Evolutionary conservation across 1,140 invertebrate species (phyloP), one percentile per base, ranked within the genome.

Genomic region (Araneus ventricosus): DNA sequence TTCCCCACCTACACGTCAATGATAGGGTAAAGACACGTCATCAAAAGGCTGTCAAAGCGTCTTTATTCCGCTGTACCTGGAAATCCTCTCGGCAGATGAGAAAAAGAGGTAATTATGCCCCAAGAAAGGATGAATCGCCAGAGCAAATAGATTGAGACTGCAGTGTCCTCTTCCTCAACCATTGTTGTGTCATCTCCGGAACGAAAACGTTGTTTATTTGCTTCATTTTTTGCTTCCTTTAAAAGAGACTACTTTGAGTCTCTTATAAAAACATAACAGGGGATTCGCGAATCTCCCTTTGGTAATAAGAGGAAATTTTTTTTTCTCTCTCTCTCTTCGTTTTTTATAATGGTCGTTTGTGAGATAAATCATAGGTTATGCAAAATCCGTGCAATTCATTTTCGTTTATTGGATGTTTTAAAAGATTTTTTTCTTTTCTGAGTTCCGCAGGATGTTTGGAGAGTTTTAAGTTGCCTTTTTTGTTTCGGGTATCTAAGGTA

Each of bases 61-160:
- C 52, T 86, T 86, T 86, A 84, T 84, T 34, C 45, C 8, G 52
- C 22, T 61, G 45, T 57, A 86, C 27, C 30, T 59, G 84, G 30
- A 59, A 37, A 84, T 45, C 22, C 39, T 84, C 39, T 41, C 37
- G 24, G 80, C 39, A 45, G n/a, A 84, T 41, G 45, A 41, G 80
- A 34, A 61, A 86, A 86, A 61, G 20, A 84, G 57, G 30, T 61
- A 86, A 61, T 86, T 59, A 86, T 86, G 4, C 39, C 39, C 41
- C 80, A 39, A 24, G 41, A 84, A n/a, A 84, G 80, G 80, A 84
- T 52, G 45, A 84, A 84, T 84, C 39, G 45, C 24, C 27, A 27
- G 27, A 84, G 80, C 80, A 84, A 84, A 84, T 84, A 84, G 80
- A 84, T 84, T 84, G 39, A 84, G 39, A 84, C 45, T 84, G 39